These are phyloP conservation scores for Sylvilagus bachmani DNA, from an alignment of 2,113 vertebrate species.

Conservation along the genomic window DNA sequence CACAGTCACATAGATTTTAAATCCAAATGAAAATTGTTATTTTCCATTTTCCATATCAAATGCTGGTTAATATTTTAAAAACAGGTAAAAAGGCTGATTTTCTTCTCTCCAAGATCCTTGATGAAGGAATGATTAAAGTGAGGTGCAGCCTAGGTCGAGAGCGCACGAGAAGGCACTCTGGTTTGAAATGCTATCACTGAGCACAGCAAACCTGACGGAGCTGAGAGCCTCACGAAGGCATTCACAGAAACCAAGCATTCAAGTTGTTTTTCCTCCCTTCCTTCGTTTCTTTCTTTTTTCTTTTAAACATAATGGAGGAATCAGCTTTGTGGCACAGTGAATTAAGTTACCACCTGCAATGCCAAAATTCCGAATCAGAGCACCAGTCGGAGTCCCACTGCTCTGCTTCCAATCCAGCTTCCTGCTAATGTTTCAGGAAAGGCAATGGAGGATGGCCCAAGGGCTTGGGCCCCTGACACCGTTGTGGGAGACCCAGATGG, in stretches of 20 bases:
- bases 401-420: no score
- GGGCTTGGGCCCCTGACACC: no score
- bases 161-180: not conserved
- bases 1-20: not conserved
- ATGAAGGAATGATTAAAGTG: not conserved
- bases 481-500: no score
- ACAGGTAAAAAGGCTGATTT: not conserved
- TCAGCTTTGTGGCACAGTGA: no score
- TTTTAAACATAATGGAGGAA: not conserved
- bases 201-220: not conserved
- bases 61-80: not conserved
- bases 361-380: no score
- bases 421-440: no score
- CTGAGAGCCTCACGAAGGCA: not conserved
- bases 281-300: not conserved
- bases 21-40: conserved; percentile 3
- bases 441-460: no score
- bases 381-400: no score
- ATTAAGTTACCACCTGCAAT: no score
- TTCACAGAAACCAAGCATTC: conserved; percentile 10
- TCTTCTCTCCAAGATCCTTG: not conserved
- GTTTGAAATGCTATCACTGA: conserved; percentile 48
- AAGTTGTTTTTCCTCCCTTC: not conserved
- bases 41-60: conserved; percentile 3
- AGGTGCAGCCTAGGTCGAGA: not conserved